phyloP scores from a whole-genome alignment of 1,140 invertebrate species.

The Psilanteris sp. region DNA sequence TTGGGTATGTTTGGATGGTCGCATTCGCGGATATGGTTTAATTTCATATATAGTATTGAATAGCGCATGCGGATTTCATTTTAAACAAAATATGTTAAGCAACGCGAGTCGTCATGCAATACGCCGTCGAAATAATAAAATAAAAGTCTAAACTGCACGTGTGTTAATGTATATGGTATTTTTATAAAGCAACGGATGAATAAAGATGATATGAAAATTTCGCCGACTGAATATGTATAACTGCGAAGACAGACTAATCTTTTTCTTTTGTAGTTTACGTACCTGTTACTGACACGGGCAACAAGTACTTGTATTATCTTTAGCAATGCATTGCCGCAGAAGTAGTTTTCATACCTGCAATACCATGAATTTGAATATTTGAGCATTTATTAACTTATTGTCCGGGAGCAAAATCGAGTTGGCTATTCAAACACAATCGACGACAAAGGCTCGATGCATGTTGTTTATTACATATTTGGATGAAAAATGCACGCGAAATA shows the following conservation, averaged over 20 bases:
- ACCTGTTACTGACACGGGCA: constrained; percentile 54
- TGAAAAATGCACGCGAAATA: too few relatives aligned
- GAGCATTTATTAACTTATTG: constrained; percentile 21
- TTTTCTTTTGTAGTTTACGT: constrained; percentile 32
- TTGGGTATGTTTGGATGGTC: too few relatives aligned
- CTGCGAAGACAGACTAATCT: constrained; percentile 21
- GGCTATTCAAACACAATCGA: too few relatives aligned
- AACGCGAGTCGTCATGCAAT: too few relatives aligned
- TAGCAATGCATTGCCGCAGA: constrained; percentile 2
- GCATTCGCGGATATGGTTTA: too few relatives aligned
- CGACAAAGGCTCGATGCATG: too few relatives aligned
- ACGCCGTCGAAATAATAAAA: too few relatives aligned
- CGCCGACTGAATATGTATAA: constrained; percentile 31
- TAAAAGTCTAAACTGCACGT: not conserved
- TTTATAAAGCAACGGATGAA: constrained; percentile 20
- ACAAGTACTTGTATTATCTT: constrained; percentile 53
- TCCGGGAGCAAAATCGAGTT: too few relatives aligned
- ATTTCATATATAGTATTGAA: not conserved
- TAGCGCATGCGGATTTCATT: too few relatives aligned
- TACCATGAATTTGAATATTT: constrained; percentile 9
- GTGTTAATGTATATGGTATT: not conserved
- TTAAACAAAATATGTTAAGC: too few relatives aligned
- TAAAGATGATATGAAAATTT: constrained; percentile 44
- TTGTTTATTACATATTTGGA: too few relatives aligned
- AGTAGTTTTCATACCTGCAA: constrained; percentile 10